A percentile compares a stretch with the other conserved stretches of the same genome.
phyloP scores from a whole-genome alignment of 2,888 invertebrate genomes.

The Dolichomitus sp. region DNA sequence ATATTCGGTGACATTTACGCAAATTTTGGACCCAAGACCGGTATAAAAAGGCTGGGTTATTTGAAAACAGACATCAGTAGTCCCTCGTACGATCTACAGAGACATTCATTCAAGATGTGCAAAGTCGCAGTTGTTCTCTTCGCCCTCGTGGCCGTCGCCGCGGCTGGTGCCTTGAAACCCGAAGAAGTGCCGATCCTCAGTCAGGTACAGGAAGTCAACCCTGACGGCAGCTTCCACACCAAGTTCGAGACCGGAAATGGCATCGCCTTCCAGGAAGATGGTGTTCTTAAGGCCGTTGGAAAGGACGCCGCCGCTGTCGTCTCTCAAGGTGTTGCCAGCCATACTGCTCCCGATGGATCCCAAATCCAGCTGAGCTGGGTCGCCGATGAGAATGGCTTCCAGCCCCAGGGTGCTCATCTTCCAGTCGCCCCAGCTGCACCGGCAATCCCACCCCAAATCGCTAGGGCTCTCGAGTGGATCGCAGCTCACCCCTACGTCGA shows the following conservation, averaged over 20 bases:
- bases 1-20: constrained; percentile 1
- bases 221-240: constrained; percentile 65
- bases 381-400: constrained; percentile 68
- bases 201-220: constrained; percentile 58
- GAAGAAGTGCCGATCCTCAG: constrained; percentile 55
- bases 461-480: constrained; percentile 68
- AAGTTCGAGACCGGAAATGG: constrained; percentile 67
- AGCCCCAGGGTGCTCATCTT: constrained; percentile 64
- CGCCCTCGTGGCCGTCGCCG: constrained; percentile 62
- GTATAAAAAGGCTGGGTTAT: constrained; percentile 57
- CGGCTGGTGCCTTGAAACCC: constrained; percentile 32
- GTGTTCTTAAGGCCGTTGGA: constrained; percentile 53
- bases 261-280: constrained; percentile 63
- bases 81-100: constrained; percentile 45
- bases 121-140: constrained; percentile 39
- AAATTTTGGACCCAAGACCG: neutral
- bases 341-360: constrained; percentile 66
- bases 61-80: constrained; percentile 53
- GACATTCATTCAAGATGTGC: constrained; percentile 46
- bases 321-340: neutral
- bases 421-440: constrained; percentile 60
- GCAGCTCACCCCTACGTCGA: constrained; percentile 69
- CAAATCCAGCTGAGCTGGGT: constrained; percentile 63
- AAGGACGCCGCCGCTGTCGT: constrained; percentile 48
- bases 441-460: constrained; percentile 68